Conservation (phyloP, 2,797 vertebrate species). For the Adrianichthys oophorus region DNA sequence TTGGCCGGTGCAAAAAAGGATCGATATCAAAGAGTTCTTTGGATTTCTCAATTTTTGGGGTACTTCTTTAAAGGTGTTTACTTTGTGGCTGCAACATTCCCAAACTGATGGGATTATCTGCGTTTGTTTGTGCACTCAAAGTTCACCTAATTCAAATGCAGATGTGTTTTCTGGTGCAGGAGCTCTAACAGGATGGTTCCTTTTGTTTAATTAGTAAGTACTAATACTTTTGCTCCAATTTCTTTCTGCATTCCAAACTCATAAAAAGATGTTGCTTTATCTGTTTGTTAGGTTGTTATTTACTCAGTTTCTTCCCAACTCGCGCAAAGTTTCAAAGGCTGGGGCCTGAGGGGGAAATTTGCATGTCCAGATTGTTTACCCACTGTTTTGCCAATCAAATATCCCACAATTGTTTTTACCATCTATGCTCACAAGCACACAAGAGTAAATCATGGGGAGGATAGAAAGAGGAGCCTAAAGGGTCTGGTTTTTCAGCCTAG, state of each 20-base stretch:
- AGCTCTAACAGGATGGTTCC: neutral
- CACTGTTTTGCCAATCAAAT: conserved; percentile 79
- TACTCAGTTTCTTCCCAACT: conserved; percentile 4
- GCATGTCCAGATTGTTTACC: conserved; percentile 72
- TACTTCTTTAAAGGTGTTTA: too few relatives aligned
- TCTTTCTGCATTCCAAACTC: neutral
- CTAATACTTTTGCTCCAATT: neutral
- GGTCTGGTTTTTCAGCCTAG: conserved; percentile 7
- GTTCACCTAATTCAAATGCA: neutral
- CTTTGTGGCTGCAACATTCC: neutral
- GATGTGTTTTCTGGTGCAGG: neutral
- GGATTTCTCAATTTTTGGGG: neutral
- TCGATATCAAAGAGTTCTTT: neutral
- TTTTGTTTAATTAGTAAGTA: neutral
- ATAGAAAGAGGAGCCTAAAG: conserved; percentile 14
- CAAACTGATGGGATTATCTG: neutral
- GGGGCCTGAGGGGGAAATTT: conserved; percentile 59
- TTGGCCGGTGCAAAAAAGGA: neutral
- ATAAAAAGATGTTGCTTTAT: neutral
- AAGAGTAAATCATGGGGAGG: conserved; percentile 22
- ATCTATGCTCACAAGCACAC: conserved; percentile 5
- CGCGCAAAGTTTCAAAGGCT: conserved; percentile 21
- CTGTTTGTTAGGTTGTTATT: neutral
- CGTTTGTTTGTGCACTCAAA: neutral
- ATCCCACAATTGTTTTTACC: conserved; percentile 49